Conservation (phyloP, 2,113 vertebrate species). For the Corythornis vintsioides region DNA sequence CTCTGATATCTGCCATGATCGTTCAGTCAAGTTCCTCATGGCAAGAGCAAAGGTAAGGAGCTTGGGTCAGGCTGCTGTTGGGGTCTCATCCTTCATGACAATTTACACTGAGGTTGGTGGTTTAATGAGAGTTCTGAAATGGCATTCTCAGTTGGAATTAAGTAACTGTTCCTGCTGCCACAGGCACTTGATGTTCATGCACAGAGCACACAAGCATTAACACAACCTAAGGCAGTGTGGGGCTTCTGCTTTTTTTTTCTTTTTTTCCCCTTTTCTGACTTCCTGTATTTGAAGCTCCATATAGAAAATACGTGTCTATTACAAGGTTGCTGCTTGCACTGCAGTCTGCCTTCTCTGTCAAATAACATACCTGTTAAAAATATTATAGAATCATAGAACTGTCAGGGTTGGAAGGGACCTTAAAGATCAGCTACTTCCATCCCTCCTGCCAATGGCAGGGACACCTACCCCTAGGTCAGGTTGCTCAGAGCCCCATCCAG, state of each 20-base stretch:
- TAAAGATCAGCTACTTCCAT: too few species aligned
- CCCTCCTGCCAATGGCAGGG: too few species aligned
- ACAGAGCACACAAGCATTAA: not conserved
- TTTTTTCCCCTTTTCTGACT: not conserved
- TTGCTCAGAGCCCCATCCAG: too few species aligned
- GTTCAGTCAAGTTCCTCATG: conserved; percentile 94
- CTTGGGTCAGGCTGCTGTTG: not conserved
- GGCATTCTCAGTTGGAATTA: accelerated
- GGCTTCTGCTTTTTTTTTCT: not conserved
- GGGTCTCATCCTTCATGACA: not conserved
- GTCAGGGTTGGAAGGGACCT: too few species aligned
- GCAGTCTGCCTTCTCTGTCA: not conserved
- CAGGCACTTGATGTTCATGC: not conserved
- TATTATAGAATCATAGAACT: too few species aligned
- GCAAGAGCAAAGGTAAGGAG: conserved; percentile 89
- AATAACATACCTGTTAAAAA: not conserved
- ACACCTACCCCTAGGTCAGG: too few species aligned
- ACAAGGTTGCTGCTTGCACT: not conserved
- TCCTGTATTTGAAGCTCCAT: not conserved
- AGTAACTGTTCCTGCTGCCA: not conserved
- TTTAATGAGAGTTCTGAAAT: not conserved
- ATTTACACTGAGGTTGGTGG: not conserved
- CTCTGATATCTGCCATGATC: conserved; percentile 94
- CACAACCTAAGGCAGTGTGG: not conserved
- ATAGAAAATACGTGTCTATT: not conserved